phyloP scores from a whole-genome alignment of 1,140 invertebrate species.

The Chionoecetes opilio region DNA sequence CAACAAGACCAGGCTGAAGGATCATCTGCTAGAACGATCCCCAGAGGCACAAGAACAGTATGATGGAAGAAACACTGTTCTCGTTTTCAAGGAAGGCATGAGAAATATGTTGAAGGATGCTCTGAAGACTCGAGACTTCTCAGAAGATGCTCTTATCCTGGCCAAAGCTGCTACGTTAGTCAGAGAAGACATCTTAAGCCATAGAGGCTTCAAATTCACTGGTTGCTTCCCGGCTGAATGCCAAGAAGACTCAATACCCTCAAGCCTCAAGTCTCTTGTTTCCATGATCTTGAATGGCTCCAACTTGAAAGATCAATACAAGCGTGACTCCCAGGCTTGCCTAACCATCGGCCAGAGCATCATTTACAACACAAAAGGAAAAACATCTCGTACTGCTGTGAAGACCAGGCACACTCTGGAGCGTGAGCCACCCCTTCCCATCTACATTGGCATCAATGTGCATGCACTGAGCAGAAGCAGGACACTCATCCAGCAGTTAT shows the following conservation, averaged over 20 bases:
- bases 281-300: constrained; percentile 69
- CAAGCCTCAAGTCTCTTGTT: constrained; percentile 45
- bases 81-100: constrained; percentile 39
- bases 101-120: constrained; percentile 25
- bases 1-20: constrained; percentile 65
- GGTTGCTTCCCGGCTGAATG: constrained; percentile 4
- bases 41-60: constrained; percentile 56
- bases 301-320: constrained; percentile 63
- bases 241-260: constrained; percentile 46
- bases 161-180: constrained; percentile 50
- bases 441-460: constrained; percentile 41
- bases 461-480: constrained; percentile 45
- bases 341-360: constrained; percentile 50
- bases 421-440: constrained; percentile 32
- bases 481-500: constrained; percentile 41
- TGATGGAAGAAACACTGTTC: constrained; percentile 41
- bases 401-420: constrained; percentile 9
- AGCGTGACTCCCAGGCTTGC: constrained; percentile 52
- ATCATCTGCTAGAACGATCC: constrained; percentile 30
- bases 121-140: constrained; percentile 41
- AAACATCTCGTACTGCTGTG: background rate
- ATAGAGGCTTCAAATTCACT: background rate
- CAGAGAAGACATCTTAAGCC: constrained; percentile 27
- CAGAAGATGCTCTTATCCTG: background rate
- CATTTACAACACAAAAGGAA: constrained; percentile 47